A percentile compares a stretch with the other conserved stretches of the same genome.
Evolutionary conservation across 2,797 vertebrate genomes (phyloP).

Genomic region (Zonotrichia albicollis): DNA sequence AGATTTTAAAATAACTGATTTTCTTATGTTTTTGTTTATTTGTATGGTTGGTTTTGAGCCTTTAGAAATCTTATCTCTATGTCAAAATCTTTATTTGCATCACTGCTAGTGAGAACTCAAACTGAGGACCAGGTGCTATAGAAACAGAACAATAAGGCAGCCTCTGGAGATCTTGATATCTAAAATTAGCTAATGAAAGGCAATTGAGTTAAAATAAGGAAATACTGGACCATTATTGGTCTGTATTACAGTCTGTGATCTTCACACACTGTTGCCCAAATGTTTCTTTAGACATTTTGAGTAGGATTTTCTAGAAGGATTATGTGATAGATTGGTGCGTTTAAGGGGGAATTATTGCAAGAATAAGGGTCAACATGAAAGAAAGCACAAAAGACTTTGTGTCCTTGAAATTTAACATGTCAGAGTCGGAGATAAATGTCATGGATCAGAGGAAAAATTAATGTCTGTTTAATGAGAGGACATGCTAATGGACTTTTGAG

Average conservation of each 20-base stretch:
- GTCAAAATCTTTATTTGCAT: not conserved
- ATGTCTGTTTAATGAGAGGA: not conserved
- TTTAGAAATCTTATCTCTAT: not conserved
- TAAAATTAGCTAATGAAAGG: not conserved
- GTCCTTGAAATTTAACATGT: not conserved
- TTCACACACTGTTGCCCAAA: not conserved
- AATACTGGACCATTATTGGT: not conserved
- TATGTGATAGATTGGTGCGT: not conserved
- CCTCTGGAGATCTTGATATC: not conserved
- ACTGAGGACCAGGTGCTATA: not conserved
- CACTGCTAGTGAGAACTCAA: not conserved
- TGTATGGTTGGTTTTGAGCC: not conserved
- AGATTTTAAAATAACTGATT: not conserved
- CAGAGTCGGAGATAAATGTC: not conserved
- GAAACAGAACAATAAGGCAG: not conserved
- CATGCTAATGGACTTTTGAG: not conserved
- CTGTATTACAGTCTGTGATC: not conserved
- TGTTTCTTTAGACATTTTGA: not conserved
- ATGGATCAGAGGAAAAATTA: not conserved
- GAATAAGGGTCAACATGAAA: not conserved
- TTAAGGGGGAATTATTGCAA: not conserved
- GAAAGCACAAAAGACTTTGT: fast-evolving
- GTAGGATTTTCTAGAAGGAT: not conserved
- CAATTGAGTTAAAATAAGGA: not conserved
- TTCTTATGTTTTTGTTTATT: not conserved